Conservation (phyloP, 2,797 vertebrate species). For the Tapirus indicus region DNA sequence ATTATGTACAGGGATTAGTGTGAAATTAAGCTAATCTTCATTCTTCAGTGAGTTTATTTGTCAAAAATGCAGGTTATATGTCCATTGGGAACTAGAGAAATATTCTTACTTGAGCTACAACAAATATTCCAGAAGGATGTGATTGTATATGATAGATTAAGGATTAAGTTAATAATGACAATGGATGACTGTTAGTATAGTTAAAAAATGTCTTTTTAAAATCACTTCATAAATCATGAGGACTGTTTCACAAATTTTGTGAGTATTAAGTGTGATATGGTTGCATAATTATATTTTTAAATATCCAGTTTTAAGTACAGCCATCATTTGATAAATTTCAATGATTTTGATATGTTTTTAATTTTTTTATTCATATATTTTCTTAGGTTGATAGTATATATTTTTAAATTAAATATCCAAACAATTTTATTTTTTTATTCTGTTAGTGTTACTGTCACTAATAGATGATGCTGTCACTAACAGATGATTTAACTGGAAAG, state of each 20-base stretch:
- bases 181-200: not conserved
- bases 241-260: not conserved
- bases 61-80: not conserved
- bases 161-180: slow-evolving; percentile 21
- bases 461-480: not conserved
- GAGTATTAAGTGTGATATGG: not conserved
- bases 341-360: slow-evolving; percentile 47
- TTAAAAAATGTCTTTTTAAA: slow-evolving; percentile 3
- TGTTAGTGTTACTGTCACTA: not conserved
- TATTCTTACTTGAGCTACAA: slow-evolving; percentile 7
- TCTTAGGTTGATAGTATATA: not conserved
- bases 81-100: not conserved
- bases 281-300: slow-evolving; percentile 32
- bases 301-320: slow-evolving; percentile 12
- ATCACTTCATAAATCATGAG: not conserved
- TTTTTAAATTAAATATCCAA: slow-evolving; percentile 19
- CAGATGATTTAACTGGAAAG: not conserved
- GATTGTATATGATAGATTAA: not conserved
- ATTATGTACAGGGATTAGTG: not conserved
- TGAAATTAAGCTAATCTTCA: slow-evolving; percentile 32
- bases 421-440: slow-evolving; percentile 30
- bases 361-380: not conserved
- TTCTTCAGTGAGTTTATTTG: not conserved
- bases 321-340: slow-evolving; percentile 9
- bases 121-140: slow-evolving; percentile 26